Percentiles rank a stretch among this genome's conserved stretches.
phyloP scores from a whole-genome alignment of 2,888 invertebrate species.

The Rhagium mordax region DNA sequence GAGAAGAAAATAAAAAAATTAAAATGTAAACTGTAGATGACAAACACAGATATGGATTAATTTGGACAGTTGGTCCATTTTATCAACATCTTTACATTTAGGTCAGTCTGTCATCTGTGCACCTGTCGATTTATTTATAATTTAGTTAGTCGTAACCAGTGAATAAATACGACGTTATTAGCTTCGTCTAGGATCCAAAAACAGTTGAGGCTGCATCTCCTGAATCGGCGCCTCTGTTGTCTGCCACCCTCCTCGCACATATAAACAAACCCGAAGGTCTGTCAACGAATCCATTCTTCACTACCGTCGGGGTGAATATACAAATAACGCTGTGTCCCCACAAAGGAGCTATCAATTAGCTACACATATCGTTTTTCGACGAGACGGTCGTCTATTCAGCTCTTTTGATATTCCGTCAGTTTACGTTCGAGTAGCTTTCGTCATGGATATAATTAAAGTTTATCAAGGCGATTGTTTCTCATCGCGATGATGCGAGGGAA shows the following conservation, averaged over 20 bases:
- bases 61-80: too few species aligned
- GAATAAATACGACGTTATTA: too few species aligned
- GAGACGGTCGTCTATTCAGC: constrained; percentile 5
- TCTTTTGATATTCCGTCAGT: constrained; percentile 28
- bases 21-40: too few species aligned
- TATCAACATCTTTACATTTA: too few species aligned
- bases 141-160: too few species aligned
- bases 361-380: constrained; percentile 18
- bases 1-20: too few species aligned
- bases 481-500: too few species aligned
- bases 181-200: too few species aligned
- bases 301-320: constrained; percentile 12
- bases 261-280: constrained; percentile 18
- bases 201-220: not conserved
- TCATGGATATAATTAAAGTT: constrained; percentile 25
- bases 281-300: constrained; percentile 26
- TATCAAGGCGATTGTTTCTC: constrained; percentile 11
- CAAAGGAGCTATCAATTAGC: constrained; percentile 31
- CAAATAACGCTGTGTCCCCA: constrained; percentile 21
- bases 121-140: too few species aligned
- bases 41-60: too few species aligned
- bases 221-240: not conserved
- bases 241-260: not conserved
- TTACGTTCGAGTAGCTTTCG: constrained; percentile 25
- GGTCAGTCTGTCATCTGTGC: too few species aligned